phyloP scores from a whole-genome alignment of 2,113 vertebrate species.

The Narcine bancroftii region DNA sequence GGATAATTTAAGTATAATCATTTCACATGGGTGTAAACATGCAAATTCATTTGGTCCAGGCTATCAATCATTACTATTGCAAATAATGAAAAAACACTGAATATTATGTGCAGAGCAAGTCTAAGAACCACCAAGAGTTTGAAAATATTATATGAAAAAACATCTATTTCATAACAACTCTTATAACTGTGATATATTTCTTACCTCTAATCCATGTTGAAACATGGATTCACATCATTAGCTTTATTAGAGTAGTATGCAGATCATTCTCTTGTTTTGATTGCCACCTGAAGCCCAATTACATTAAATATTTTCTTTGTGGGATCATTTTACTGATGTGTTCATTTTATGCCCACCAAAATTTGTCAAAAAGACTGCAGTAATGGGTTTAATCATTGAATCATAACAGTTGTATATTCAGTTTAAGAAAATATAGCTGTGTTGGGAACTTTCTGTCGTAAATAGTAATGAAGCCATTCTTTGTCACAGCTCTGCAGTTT shows the following conservation, averaged over 20 bases:
- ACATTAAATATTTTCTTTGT: slow-evolving; percentile 8
- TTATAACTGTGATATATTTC: slow-evolving; percentile 23
- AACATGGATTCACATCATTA: background rate
- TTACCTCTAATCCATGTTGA: background rate
- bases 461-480: background rate
- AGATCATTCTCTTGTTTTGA: background rate
- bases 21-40: background rate
- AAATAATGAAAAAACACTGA: slow-evolving; percentile 7
- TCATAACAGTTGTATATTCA: background rate
- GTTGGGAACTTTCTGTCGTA: slow-evolving; percentile 7
- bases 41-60: background rate
- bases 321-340: background rate
- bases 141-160: background rate
- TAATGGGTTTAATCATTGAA: background rate
- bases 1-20: background rate
- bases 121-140: background rate
- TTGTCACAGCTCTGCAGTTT: background rate
- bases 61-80: background rate
- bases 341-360: slow-evolving; percentile 28
- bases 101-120: background rate
- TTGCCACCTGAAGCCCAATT: background rate
- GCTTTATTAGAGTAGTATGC: background rate
- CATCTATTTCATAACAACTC: background rate
- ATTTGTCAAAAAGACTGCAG: background rate
- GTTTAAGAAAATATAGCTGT: slow-evolving; percentile 17